A percentile compares a stretch with the other conserved stretches of the same genome.
Conservation (phyloP, 1,140 invertebrate genomes). For the Tetramorium parvispinum region DNA sequence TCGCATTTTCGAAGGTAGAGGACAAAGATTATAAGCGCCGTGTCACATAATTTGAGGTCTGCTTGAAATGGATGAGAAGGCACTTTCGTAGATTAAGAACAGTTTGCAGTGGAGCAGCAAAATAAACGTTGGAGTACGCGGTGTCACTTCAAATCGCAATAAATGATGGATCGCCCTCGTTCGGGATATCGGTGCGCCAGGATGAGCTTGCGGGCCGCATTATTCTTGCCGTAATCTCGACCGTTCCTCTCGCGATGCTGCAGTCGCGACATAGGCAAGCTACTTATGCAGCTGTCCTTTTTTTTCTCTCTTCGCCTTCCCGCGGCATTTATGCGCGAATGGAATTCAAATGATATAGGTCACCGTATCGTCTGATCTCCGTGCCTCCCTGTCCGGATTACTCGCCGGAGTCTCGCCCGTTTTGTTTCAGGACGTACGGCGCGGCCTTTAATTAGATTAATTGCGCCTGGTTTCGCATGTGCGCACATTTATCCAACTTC, state of each 20-base stretch:
- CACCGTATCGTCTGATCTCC: conserved; percentile 1
- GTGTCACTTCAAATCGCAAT: conserved; percentile 35
- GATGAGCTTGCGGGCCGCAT: not conserved
- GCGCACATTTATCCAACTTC: conserved; percentile 16
- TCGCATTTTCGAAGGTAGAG: not conserved
- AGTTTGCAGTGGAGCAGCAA: conserved; percentile 25
- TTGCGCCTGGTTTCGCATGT: conserved; percentile 23
- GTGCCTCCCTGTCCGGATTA: not conserved
- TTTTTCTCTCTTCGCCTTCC: not conserved
- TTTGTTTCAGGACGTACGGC: conserved; percentile 15
- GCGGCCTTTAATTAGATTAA: conserved; percentile 53
- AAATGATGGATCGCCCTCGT: conserved; percentile 44
- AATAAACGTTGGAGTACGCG: conserved; percentile 22
- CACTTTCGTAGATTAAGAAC: conserved; percentile 47
- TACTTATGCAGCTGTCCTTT: conserved; percentile 12
- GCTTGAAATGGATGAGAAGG: conserved; percentile 32
- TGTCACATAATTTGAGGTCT: conserved; percentile 1
- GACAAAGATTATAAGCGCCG: conserved; percentile 8
- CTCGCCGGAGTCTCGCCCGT: not conserved
- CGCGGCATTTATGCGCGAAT: not conserved
- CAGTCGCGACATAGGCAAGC: not conserved
- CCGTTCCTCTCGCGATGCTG: not conserved
- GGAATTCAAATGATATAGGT: conserved; percentile 6
- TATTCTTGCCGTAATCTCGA: conserved; percentile 8
- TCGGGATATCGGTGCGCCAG: not conserved